phyloP scores from a whole-genome alignment of 2,888 invertebrate species.

The Eristalinus aeneus region DNA sequence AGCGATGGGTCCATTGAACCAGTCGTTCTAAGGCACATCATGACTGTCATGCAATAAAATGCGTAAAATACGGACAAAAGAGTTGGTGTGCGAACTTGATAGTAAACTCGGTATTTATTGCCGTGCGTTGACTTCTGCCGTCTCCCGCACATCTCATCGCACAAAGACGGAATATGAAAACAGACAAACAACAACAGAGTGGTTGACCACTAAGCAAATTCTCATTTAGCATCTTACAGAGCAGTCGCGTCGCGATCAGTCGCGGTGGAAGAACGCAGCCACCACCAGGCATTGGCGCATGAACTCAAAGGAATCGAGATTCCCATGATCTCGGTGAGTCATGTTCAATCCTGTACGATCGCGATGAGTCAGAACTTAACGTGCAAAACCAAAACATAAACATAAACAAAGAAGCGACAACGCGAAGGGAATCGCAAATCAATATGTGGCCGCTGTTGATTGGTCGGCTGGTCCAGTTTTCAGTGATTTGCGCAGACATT shows the following conservation, averaged over 20 bases:
- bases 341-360: slow-evolving; percentile 61
- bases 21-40: not conserved
- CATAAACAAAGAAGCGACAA: slow-evolving; percentile 20
- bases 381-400: slow-evolving; percentile 43
- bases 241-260: not conserved
- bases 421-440: not conserved
- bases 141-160: slow-evolving; percentile 26
- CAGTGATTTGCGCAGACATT: slow-evolving; percentile 36
- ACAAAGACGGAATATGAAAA: slow-evolving; percentile 30
- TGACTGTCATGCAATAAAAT: slow-evolving; percentile 14
- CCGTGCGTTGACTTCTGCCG: slow-evolving; percentile 24
- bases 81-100: slow-evolving; percentile 52
- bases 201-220: slow-evolving; percentile 39
- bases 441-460: not conserved
- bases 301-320: slow-evolving; percentile 31
- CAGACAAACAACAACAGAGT: slow-evolving; percentile 15
- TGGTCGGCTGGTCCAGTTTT: slow-evolving; percentile 30
- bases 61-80: slow-evolving; percentile 33
- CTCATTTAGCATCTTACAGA: slow-evolving; percentile 31
- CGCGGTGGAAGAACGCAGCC: not conserved
- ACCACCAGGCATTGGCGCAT: slow-evolving; percentile 21
- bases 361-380: slow-evolving; percentile 55
- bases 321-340: slow-evolving; percentile 54
- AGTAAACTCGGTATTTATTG: slow-evolving; percentile 63
- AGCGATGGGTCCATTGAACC: slow-evolving; percentile 46